A percentile compares a stretch with the other conserved stretches of the same genome.
phyloP scores from a whole-genome alignment of 2,797 vertebrate species.

The Macropus fuliginosus region DNA sequence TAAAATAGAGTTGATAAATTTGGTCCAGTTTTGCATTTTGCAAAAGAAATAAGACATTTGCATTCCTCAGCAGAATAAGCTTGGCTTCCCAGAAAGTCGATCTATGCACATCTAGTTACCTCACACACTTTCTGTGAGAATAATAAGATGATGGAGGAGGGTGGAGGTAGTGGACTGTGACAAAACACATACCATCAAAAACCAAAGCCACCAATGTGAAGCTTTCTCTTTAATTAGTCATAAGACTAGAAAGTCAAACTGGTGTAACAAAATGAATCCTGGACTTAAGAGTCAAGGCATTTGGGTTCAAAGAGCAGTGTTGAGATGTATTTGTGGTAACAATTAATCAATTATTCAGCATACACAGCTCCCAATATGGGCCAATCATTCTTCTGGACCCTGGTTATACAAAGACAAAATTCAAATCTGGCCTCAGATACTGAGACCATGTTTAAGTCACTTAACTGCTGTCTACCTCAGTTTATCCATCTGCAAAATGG shows the following conservation, averaged over 20 bases:
- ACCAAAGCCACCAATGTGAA: background rate
- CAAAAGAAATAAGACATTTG: background rate
- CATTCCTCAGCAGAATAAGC: background rate
- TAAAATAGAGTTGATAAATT: background rate
- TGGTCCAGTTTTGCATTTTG: background rate
- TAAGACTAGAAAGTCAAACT: background rate
- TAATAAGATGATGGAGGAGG: background rate
- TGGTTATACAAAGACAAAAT: background rate
- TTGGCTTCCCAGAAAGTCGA: background rate
- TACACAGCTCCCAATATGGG: background rate
- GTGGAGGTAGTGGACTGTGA: background rate
- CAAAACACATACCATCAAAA: background rate
- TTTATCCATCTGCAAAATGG: background rate
- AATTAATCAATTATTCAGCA: background rate
- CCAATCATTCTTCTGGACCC: background rate
- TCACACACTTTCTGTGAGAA: background rate
- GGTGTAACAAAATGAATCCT: background rate
- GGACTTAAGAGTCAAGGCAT: background rate
- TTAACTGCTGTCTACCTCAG: background rate
- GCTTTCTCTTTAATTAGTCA: background rate
- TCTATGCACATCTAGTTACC: background rate
- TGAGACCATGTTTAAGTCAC: background rate
- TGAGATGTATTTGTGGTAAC: background rate
- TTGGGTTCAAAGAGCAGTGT: background rate
- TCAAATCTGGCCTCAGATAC: background rate